phyloP scores from a whole-genome alignment of 1,140 invertebrate genomes.

The Calosoma granatense region DNA sequence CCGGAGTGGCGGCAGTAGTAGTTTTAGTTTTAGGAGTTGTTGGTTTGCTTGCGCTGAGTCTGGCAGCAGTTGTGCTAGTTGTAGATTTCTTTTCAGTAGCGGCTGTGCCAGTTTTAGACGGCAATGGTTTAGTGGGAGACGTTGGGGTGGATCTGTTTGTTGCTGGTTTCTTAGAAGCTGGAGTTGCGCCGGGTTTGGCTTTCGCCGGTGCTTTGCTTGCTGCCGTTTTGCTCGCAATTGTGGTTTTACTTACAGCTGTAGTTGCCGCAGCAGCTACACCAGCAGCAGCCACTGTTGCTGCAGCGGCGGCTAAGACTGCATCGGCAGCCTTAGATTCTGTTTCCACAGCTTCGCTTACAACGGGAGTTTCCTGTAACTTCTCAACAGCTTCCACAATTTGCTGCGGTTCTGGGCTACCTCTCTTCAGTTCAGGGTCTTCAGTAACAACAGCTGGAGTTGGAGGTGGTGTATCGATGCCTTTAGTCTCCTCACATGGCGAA shows the following conservation, averaged over 20 bases:
- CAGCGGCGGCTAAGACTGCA: slow-evolving; percentile 24
- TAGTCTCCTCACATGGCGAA: slow-evolving; percentile 23
- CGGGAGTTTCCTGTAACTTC: not conserved
- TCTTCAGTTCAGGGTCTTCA: slow-evolving; percentile 14
- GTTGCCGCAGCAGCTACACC: slow-evolving; percentile 24
- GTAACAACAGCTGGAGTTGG: slow-evolving; percentile 12
- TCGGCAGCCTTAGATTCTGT: slow-evolving; percentile 18
- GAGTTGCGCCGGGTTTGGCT: slow-evolving; percentile 31
- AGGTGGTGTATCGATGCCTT: slow-evolving; percentile 18
- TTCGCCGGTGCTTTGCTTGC: slow-evolving; percentile 24
- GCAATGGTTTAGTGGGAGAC: slow-evolving; percentile 18
- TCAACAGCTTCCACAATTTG: no score
- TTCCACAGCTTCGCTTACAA: slow-evolving; percentile 19
- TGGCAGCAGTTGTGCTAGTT: slow-evolving; percentile 14
- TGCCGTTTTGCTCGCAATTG: slow-evolving; percentile 24
- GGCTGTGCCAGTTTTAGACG: slow-evolving; percentile 24
- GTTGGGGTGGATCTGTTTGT: slow-evolving; percentile 21
- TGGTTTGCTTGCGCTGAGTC: slow-evolving; percentile 19
- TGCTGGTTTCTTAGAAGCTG: slow-evolving; percentile 27
- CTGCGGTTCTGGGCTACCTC: not conserved
- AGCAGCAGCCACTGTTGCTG: slow-evolving; percentile 23
- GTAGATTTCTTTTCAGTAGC: slow-evolving; percentile 15
- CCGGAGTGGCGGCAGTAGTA: slow-evolving; percentile 22
- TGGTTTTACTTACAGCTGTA: slow-evolving; percentile 21
- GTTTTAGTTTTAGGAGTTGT: slow-evolving; percentile 17